Base-by-base conservation (phyloP, 2,797 vertebrate genomes). In the Zenarchopterus dispar region DNA sequence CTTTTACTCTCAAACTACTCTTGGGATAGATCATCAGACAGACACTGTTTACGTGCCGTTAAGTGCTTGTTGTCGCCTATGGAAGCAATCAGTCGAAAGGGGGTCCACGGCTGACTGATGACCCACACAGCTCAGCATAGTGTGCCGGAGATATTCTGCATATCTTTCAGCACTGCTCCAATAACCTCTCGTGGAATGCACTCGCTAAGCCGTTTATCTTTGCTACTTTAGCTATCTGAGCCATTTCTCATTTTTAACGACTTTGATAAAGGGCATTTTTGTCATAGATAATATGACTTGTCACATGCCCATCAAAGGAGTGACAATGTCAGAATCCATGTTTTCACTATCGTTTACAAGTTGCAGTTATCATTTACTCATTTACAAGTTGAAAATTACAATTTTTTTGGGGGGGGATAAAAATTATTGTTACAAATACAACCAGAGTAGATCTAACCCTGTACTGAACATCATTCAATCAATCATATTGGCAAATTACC, bases 1-100 rank as follows among this genome's bases (percentile, higher is more conserved):
- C 86, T 87, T 88, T 90, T 88, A 73, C 84, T 84, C 80, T 73
- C 70, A 56, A 81, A 79, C 81, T 79, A 68, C 78, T 88, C 36
- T 33, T 10, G 55, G 75, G 57, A 89, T 90, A 85, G 75, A 84
- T 91, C 87, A 88, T 80, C 53, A 54, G 74, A 64, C 52, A 72
- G 78, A 77, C 77, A 70, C 65, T 90, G 85, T 91, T 91, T 89
- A 82, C 72, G 62, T 78, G 58, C 82, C 59, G 62, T 88, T 89
- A 90, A 91, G 84, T 87, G 89, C 80, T 84, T 86, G 84, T 91
- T 92, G 84, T 91, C 89, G 85, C 84, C 84, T 85, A 85, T 77
- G 77, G 72, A 82, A 59, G 83, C 79, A 75, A 77, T 86, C 81
- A 77, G 62, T 81, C 47, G 71, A 77, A 82, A 87, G 66, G 62